Evolutionary conservation across 2,113 vertebrate species (phyloP), one percentile per base, ranked within the genome.

Genomic region (Brachypteracias leptosomus): DNA sequence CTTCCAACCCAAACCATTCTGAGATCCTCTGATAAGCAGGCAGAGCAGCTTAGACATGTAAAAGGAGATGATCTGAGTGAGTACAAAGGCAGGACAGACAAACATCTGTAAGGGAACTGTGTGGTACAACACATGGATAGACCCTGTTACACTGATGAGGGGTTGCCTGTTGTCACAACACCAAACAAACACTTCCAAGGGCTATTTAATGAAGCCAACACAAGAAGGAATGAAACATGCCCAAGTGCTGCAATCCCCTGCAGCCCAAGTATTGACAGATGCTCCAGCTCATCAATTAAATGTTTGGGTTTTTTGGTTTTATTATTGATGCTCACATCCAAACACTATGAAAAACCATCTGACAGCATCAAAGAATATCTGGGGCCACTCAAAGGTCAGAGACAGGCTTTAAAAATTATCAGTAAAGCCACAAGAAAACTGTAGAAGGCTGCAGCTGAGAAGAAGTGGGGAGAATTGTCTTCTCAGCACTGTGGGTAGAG

Each of bases 341-440:
- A 63, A n/a, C 16, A 46, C 35, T 3, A 25, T 6, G 11, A 29
- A 68, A 74, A 65, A 7, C 2, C 16, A 58, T 15, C 28, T 52
- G 51, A 16, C 0, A 3, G 6, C 1, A 5, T 5, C 14, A 35
- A 31, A 35, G 21, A 46, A 10, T 7, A 12, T 7, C 35, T 7
- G 12, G 33, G 42, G 36, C 5, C 18, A 5, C 58, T 63, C 47
- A 57, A 20, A 55, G 36, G 5, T 5, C 47, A 74, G 24, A 62
- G 5, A 44, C 4, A 35, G 72, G 33, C 47, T 47, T 28, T 52
- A 21, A 78, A 59, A 13, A 51, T 28, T 26, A 49, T 52, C 18
- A 62, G 16, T n/a, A 70, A 52, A 70, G 35, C 35, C 35, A 17
- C 8, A 9, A n/a, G 26, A 36, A 13, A 13, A 42, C 29, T 38